Evolutionary conservation across 2,888 invertebrate genomes (phyloP), one percentile per base, ranked within the genome.

Genomic region (Diadromus collaris): DNA sequence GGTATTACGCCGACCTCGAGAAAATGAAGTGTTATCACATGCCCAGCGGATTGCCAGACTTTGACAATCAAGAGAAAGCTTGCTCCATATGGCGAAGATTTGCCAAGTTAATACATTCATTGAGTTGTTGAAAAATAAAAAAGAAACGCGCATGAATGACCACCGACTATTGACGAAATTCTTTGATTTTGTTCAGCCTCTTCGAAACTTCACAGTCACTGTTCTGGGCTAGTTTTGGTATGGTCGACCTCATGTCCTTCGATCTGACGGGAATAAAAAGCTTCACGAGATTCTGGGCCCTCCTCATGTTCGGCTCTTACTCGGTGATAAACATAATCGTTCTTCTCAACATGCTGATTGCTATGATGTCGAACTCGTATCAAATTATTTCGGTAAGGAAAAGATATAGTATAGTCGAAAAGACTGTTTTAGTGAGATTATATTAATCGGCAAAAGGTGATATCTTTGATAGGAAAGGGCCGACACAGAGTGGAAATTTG

Each of bases 341-440:
- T 0, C 93, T 99, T 32, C 94, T 99, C 81, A 99, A 99, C 92
- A 97, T 99, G 95, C 94, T 99, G 51, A 99, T 99, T 89, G 99
- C 99, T 88, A 99, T 99, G 99, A 99, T 99, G 98, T 98, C 98
- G 78, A 99, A 98, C 91, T 99, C 98, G 0, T 99, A 99, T 91
- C 98, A 98, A 92, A 97, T 98, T 81, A 99, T 99, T 87, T 98
- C 98, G 86, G 98, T 97, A 92, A 94, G 92, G 21, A 60, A n/a
- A 32, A 34, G 24, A 51, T 38, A 32, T 41, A 4, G 16, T 16
- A 1, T 6, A 10, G 2, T 13, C 6, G 9, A 27, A 16, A 44
- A 10, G 34, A 51, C 9, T 7, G 10, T 16, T 21, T 7, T 10
- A 9, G 9, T 9, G 48, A 48, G 21, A 21, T 3, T 51, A 19